A percentile compares a stretch with the other conserved stretches of the same genome.
These are phyloP conservation scores for Hetaerina americana DNA, from an alignment of 1,140 invertebrate species.

Conservation along the genomic window DNA sequence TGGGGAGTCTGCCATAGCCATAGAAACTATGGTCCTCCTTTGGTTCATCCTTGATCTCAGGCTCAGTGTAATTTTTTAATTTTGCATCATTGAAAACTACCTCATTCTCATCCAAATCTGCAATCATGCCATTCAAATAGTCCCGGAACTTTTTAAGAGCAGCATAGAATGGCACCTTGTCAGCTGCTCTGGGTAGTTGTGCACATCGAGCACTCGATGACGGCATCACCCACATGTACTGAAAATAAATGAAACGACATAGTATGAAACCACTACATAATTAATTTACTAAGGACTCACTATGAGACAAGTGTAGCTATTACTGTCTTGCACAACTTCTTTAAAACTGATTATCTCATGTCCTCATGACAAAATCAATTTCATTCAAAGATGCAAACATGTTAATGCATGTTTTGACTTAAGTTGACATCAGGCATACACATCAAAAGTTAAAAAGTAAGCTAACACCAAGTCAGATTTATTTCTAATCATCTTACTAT, in stretches of 20 bases:
- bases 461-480: no score
- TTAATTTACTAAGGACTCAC: background rate
- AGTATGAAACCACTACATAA: no score
- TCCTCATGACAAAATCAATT: no score
- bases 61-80: slow-evolving; percentile 43
- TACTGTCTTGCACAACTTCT: no score
- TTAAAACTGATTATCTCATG: background rate
- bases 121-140: slow-evolving; percentile 80
- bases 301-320: no score
- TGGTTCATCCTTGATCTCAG: slow-evolving; percentile 25
- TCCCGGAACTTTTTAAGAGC: slow-evolving; percentile 90
- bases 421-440: no score
- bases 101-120: slow-evolving; percentile 79
- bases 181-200: slow-evolving; percentile 83
- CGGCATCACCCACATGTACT: slow-evolving; percentile 98
- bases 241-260: slow-evolving; percentile 31
- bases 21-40: slow-evolving; percentile 21
- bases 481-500: no score
- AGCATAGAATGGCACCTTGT: slow-evolving; percentile 94
- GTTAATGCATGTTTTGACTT: no score
- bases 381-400: no score
- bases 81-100: slow-evolving; percentile 77
- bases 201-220: slow-evolving; percentile 92
- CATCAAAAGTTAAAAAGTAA: no score
- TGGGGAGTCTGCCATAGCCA: slow-evolving; percentile 15